A percentile compares a stretch with the other conserved stretches of the same genome.
Conservation (phyloP, 1,140 invertebrate genomes). For the Holcopasites calliopsidis region DNA sequence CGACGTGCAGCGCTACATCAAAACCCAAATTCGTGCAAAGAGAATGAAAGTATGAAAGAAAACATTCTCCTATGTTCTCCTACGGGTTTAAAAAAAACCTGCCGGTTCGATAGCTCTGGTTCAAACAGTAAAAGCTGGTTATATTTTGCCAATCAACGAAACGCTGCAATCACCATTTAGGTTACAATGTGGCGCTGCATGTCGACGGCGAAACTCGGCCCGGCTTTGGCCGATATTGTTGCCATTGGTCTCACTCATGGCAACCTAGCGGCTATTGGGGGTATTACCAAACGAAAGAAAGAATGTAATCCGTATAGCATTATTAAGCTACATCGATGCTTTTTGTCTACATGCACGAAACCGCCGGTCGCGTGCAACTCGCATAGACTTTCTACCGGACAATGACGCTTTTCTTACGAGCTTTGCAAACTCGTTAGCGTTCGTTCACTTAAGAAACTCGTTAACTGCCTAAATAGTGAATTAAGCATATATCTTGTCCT, state of each 20-base stretch:
- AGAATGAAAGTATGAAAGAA: too few species aligned
- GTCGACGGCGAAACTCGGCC: too few species aligned
- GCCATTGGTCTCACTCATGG: background rate
- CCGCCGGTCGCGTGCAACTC: conserved; percentile 18
- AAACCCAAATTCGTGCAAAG: too few species aligned
- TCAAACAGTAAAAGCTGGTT: too few species aligned
- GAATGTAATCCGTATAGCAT: background rate
- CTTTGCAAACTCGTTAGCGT: conserved; percentile 59
- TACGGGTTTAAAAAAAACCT: too few species aligned
- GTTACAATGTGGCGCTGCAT: too few species aligned
- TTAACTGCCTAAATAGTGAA: conserved; percentile 56
- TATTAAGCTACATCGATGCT: background rate
- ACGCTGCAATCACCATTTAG: too few species aligned
- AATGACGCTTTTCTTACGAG: conserved; percentile 53
- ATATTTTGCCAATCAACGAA: too few species aligned
- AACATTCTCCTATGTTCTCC: too few species aligned
- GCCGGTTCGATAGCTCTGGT: too few species aligned
- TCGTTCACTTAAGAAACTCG: conserved; percentile 56
- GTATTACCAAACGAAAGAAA: background rate
- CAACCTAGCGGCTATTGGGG: background rate
- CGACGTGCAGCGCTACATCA: too few species aligned
- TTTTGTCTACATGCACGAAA: conserved; percentile 19
- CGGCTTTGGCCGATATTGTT: conserved; percentile 1
- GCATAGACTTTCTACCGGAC: conserved; percentile 8
- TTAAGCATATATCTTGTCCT: conserved; percentile 55